Conservation (phyloP, 2,797 vertebrate species). For the Anomalospiza imberbis region DNA sequence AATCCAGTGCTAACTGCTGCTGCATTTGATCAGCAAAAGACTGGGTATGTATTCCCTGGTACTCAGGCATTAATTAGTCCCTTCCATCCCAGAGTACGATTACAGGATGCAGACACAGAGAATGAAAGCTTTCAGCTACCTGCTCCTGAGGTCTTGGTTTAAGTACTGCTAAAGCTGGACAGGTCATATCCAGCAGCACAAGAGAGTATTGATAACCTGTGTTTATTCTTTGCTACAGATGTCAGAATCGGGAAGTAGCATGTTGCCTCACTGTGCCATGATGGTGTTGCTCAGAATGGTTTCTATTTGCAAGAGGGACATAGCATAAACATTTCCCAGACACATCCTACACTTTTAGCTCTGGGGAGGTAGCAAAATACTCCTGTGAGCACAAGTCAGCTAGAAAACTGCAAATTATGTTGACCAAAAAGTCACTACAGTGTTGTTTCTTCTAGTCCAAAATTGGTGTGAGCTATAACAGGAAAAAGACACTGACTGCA, state of each 20-base stretch:
- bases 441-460: slow-evolving; percentile 6
- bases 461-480: background rate
- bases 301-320: background rate
- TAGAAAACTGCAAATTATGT: slow-evolving; percentile 12
- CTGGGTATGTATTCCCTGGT: background rate
- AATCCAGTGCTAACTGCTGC: background rate
- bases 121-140: background rate
- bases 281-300: background rate
- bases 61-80: background rate
- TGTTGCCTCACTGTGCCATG: background rate
- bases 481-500: background rate
- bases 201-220: background rate
- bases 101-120: background rate
- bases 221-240: background rate
- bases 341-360: slow-evolving; percentile 19
- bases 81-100: background rate
- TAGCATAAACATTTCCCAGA: slow-evolving; percentile 32
- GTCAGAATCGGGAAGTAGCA: background rate
- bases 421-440: background rate
- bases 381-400: background rate
- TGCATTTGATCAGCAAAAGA: background rate
- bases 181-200: background rate
- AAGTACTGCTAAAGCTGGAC: background rate
- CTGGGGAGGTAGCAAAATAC: slow-evolving; percentile 14
- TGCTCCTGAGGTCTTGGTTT: background rate